These are phyloP conservation scores for Abrostola tripartita DNA, from an alignment of 2,888 invertebrate species.

Conservation along the genomic window DNA sequence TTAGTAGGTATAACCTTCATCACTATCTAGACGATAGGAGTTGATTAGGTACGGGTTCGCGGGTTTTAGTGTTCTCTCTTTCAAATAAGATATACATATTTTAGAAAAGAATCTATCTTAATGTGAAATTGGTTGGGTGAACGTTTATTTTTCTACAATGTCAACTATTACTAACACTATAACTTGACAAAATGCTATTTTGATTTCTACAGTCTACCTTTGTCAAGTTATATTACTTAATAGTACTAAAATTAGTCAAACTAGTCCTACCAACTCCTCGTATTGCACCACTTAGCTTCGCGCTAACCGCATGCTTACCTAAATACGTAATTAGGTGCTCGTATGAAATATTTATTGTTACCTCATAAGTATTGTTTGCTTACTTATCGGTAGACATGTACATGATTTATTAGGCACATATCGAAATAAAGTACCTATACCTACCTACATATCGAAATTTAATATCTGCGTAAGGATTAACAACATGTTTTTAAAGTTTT, in stretches of 20 bases:
- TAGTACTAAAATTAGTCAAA: background rate
- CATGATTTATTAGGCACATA: constrained; percentile 38
- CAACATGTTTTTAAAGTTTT: background rate
- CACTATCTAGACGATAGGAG: constrained; percentile 24
- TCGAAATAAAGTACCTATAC: constrained; percentile 20
- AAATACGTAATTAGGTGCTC: constrained; percentile 43
- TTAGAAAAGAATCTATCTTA: constrained; percentile 34
- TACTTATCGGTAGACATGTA: constrained; percentile 39
- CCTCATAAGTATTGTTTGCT: constrained; percentile 39
- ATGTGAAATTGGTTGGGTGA: constrained; percentile 24
- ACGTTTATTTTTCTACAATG: background rate
- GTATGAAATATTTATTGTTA: constrained; percentile 45
- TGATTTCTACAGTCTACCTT: too few species aligned
- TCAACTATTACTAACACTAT: too few species aligned
- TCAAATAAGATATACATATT: constrained; percentile 28
- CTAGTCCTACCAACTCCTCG: constrained; percentile 14
- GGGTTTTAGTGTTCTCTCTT: constrained; percentile 33
- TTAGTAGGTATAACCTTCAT: constrained; percentile 19
- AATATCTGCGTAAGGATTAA: background rate
- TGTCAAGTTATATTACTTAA: background rate
- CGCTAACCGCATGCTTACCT: constrained; percentile 29
- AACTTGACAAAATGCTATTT: too few species aligned
- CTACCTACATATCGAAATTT: background rate
- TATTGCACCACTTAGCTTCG: constrained; percentile 34
- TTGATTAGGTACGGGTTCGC: constrained; percentile 37